Base-by-base conservation (phyloP, 1,140 invertebrate genomes). In the Apis cerana region DNA sequence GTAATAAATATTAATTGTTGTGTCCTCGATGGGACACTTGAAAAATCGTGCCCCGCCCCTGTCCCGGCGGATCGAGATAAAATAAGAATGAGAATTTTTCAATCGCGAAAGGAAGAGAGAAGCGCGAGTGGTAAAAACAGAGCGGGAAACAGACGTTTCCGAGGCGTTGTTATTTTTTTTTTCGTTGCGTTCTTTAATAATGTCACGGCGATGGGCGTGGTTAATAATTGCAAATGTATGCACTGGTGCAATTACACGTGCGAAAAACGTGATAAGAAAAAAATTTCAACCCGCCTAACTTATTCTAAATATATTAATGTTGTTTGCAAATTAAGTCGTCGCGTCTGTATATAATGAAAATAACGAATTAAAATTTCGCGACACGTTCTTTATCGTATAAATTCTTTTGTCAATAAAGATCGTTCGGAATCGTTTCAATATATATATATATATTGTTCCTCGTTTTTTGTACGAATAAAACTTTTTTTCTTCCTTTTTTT, bases 141-240 rank as follows among this genome's bases (percentile, higher is more conserved):
- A 3, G 21, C 12, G 9, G 52, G 23, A 13, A 54, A 72, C 77
- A 80, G 69, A 80, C 71, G 59, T 54, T 33, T 54, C 17, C 27
- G 12, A 50, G 62, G 4, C 33, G 15, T 17, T n/a, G 21, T 52
- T 52, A 19, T n/a, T 19, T n/a, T n/a, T 8, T n/a, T 8, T 21
- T 27, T 21, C 13, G 9, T 27, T 2, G 27, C 54, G 17, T 48
- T 17, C 15, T 17, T 15, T 58, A 27, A 72, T 72, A 21, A 52
- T 27, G 11, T 64, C 50, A 59, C 33, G 33, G n/a, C 69, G 48
- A 33, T 15, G 84, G 85, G 70, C 0, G 84, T 72, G 85, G 79
- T 85, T 85, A 79, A 84, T 85, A 72, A 76, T 65, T 87, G 87
- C 68, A 80, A 85, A 88, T 88, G 19, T 80, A 85, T 76, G 80